Evolutionary conservation across 2,888 invertebrate genomes (phyloP).

Genomic region (Erynnis tages): DNA sequence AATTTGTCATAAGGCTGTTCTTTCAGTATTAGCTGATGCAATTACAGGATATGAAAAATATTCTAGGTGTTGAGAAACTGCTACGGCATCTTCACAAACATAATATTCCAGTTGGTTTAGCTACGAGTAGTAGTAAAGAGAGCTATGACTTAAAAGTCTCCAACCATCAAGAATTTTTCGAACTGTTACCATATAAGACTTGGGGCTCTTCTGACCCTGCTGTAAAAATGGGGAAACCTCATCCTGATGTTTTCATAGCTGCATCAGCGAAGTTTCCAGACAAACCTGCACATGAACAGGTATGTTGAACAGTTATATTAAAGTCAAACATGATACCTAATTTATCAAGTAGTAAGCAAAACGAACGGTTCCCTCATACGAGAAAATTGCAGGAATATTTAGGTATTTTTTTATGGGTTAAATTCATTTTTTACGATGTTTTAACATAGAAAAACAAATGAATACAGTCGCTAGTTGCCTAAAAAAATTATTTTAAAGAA

Average conservation of each 20-base stretch:
- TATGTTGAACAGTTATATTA: slow-evolving; percentile 36
- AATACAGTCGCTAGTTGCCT: too few relatives aligned
- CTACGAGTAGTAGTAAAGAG: slow-evolving; percentile 90
- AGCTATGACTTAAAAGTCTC: slow-evolving; percentile 87
- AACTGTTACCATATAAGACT: slow-evolving; percentile 86
- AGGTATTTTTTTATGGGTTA: too few relatives aligned
- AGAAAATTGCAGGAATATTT: too few relatives aligned
- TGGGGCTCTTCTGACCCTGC: slow-evolving; percentile 91
- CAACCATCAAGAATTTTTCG: slow-evolving; percentile 85
- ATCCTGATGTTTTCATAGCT: slow-evolving; percentile 92
- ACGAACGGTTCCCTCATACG: too few relatives aligned
- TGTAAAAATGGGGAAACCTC: slow-evolving; percentile 92
- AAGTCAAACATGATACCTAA: not conserved
- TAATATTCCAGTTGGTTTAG: slow-evolving; percentile 90
- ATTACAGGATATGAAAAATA: slow-evolving; percentile 13
- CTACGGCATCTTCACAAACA: slow-evolving; percentile 86
- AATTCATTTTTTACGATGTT: too few relatives aligned
- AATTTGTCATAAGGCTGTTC: too few relatives aligned
- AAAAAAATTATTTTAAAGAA: too few relatives aligned
- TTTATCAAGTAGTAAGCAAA: not conserved
- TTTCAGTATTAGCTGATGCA: too few relatives aligned
- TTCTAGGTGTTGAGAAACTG: slow-evolving; percentile 88
- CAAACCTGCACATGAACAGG: slow-evolving; percentile 81
- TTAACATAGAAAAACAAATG: too few relatives aligned
- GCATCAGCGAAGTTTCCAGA: slow-evolving; percentile 88